Percentiles rank a stretch among this genome's conserved stretches.
phyloP scores from a whole-genome alignment of 2,797 vertebrate genomes.

The Gymnothorax reevesii region DNA sequence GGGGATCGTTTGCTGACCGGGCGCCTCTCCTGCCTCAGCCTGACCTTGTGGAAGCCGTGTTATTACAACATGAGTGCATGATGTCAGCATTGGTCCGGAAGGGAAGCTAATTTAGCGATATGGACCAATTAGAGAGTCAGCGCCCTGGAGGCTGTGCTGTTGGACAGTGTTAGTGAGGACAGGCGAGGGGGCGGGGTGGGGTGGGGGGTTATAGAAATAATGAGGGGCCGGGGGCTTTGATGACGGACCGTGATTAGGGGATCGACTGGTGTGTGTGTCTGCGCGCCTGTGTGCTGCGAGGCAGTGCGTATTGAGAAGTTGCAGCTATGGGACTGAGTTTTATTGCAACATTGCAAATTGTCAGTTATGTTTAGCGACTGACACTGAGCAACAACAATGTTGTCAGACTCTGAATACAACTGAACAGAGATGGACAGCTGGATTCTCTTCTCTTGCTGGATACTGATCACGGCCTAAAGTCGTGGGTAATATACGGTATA shows the following conservation, averaged over 20 bases:
- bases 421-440: too few relatives aligned
- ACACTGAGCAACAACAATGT: neutral
- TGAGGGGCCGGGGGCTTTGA: neutral
- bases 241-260: neutral
- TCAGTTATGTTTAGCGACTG: neutral
- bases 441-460: too few relatives aligned
- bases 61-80: conserved; percentile 4
- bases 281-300: neutral
- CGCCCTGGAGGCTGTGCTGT: neutral
- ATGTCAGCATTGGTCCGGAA: neutral
- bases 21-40: neutral
- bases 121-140: conserved; percentile 13
- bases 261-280: neutral
- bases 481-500: too few relatives aligned
- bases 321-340: neutral
- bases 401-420: neutral
- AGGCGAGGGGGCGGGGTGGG: neutral
- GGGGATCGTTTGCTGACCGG: too few relatives aligned
- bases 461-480: too few relatives aligned
- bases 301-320: neutral
- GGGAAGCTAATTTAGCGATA: conserved; percentile 5
- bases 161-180: neutral
- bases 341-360: neutral
- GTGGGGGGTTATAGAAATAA: neutral
- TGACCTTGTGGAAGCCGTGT: neutral